phyloP scores from a whole-genome alignment of 2,797 vertebrate genomes.

The Lacerta bilineata region DNA sequence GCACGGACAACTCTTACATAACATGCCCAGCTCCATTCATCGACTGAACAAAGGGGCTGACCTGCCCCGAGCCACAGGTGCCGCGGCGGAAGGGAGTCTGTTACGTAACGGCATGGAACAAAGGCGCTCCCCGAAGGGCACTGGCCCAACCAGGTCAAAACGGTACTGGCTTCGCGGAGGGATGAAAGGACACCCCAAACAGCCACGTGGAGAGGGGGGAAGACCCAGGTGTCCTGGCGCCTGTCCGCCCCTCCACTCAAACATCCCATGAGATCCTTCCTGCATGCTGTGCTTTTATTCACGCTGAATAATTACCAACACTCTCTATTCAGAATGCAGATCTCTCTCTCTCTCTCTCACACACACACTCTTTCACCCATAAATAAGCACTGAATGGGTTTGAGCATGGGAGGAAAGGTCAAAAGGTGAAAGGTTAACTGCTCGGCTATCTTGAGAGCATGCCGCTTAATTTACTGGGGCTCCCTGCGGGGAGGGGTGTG shows the following conservation, averaged over 20 bases:
- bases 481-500: too few species aligned
- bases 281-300: neutral
- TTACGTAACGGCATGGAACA: slow-evolving; percentile 7
- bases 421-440: neutral
- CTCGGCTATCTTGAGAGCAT: neutral
- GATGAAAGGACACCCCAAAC: neutral
- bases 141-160: neutral
- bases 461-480: neutral
- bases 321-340: neutral
- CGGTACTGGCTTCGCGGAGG: neutral
- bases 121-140: neutral
- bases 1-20: slow-evolving; percentile 8
- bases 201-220: too few species aligned
- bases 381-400: neutral
- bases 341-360: neutral
- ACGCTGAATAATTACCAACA: neutral
- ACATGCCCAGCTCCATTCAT: slow-evolving; percentile 1
- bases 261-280: too few species aligned
- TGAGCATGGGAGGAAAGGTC: neutral
- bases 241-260: too few species aligned
- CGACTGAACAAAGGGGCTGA: neutral
- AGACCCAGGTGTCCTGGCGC: neutral
- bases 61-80: slow-evolving; percentile 2
- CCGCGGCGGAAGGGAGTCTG: neutral
- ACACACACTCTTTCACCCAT: too few species aligned